Conservation (phyloP, 37 sponge, comb jelly and placozoan genomes). For the Halichondria panicea region DNA sequence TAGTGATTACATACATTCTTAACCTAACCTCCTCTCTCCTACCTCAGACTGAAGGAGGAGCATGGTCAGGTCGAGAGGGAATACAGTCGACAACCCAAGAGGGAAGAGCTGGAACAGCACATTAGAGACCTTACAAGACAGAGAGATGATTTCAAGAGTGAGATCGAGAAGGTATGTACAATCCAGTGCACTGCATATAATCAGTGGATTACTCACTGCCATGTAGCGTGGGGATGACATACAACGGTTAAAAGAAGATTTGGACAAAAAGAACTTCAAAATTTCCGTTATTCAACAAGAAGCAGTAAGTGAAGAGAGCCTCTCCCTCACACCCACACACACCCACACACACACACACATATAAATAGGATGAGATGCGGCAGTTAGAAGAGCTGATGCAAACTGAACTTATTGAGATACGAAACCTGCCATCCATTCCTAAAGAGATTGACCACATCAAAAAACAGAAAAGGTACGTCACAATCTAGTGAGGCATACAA, state of each 20-base stretch:
- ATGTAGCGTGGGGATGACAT: constrained; percentile 31
- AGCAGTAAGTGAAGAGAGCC: constrained; percentile 20
- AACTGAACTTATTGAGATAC: constrained; percentile 31
- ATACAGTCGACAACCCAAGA: constrained; percentile 51
- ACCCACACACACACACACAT: background rate
- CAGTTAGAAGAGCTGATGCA: background rate
- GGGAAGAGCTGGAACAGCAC: constrained; percentile 45
- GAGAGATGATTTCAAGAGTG: constrained; percentile 39
- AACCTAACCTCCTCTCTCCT: background rate
- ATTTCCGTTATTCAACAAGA: constrained; percentile 13
- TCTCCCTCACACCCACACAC: background rate
- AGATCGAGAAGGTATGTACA: constrained; percentile 19
- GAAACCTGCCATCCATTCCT: constrained; percentile 44
- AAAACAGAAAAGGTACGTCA: constrained; percentile 23
- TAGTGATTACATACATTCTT: background rate
- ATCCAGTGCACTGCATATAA: too few relatives aligned
- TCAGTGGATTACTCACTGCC: background rate
- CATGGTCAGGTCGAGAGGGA: constrained; percentile 26
- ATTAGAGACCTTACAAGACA: constrained; percentile 23
- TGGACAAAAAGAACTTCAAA: constrained; percentile 27
- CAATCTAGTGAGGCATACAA: background rate
- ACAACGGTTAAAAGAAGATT: constrained; percentile 20
- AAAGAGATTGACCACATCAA: constrained; percentile 49
- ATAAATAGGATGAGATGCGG: constrained; percentile 1
- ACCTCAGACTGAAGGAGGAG: constrained; percentile 50